phyloP scores from a whole-genome alignment of 1,140 invertebrate genomes.

The Grapholita molesta region DNA sequence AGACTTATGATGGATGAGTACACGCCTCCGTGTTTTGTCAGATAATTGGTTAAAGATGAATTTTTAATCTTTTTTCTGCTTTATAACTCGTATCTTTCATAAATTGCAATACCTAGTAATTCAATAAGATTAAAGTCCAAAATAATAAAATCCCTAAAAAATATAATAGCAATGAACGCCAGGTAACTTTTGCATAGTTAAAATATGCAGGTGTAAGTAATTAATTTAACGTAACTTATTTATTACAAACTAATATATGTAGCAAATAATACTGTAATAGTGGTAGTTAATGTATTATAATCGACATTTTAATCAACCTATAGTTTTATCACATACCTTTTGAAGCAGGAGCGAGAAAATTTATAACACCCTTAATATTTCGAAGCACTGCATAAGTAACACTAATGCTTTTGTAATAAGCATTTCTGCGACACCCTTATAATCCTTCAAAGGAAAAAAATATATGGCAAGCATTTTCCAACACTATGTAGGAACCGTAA shows the following conservation, averaged over 20 bases:
- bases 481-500: background rate
- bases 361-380: background rate
- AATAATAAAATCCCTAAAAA: background rate
- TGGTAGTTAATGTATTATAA: background rate
- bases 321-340: slow-evolving; percentile 1
- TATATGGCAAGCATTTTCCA: background rate
- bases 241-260: too few relatives aligned
- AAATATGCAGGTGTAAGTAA: too few relatives aligned
- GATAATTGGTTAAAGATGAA: background rate
- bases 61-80: background rate
- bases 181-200: too few relatives aligned
- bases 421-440: slow-evolving; percentile 5
- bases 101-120: background rate
- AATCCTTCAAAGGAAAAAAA: background rate
- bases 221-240: too few relatives aligned
- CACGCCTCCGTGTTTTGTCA: slow-evolving; percentile 9
- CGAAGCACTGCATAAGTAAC: background rate
- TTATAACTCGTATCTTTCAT: background rate
- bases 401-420: slow-evolving; percentile 3
- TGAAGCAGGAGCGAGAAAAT: background rate
- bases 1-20: slow-evolving; percentile 15
- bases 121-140: background rate
- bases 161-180: too few relatives aligned
- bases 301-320: background rate
- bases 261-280: too few relatives aligned